Evolutionary conservation across 2,797 vertebrate species (phyloP).

Genomic region (Spheniscus humboldti): DNA sequence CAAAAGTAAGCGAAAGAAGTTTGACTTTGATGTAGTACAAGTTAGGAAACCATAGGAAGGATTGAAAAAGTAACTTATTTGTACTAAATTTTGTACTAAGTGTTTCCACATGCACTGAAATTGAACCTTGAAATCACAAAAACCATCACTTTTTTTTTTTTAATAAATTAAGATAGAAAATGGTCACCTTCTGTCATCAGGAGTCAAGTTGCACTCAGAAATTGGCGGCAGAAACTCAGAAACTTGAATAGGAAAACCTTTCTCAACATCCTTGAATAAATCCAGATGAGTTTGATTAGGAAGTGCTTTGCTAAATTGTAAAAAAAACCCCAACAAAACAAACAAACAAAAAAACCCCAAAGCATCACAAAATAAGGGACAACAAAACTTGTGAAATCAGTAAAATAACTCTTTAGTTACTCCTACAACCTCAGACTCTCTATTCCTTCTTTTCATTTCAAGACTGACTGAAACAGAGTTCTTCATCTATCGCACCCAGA

Average conservation of each 20-base stretch:
- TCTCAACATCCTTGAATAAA: constrained; percentile 60
- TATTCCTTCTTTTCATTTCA: background rate
- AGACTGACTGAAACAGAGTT: background rate
- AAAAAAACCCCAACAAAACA: background rate
- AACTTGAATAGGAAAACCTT: constrained; percentile 29
- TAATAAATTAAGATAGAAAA: background rate
- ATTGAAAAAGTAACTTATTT: background rate
- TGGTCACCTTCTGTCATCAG: constrained; percentile 71
- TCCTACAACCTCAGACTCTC: background rate
- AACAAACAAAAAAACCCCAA: background rate
- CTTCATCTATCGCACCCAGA: background rate
- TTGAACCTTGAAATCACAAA: background rate
- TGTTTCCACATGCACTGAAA: background rate
- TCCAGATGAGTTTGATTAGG: background rate
- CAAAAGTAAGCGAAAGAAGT: background rate
- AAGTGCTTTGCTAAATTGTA: background rate
- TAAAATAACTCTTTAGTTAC: background rate
- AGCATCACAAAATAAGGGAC: background rate
- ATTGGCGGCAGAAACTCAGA: constrained; percentile 59
- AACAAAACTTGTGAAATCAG: background rate
- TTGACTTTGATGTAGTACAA: background rate
- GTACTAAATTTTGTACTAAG: background rate
- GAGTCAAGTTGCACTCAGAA: constrained; percentile 68
- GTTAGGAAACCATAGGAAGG: background rate
- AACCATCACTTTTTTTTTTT: background rate